Conservation (phyloP, 1,140 invertebrate species). For the Hetaerina americana region DNA sequence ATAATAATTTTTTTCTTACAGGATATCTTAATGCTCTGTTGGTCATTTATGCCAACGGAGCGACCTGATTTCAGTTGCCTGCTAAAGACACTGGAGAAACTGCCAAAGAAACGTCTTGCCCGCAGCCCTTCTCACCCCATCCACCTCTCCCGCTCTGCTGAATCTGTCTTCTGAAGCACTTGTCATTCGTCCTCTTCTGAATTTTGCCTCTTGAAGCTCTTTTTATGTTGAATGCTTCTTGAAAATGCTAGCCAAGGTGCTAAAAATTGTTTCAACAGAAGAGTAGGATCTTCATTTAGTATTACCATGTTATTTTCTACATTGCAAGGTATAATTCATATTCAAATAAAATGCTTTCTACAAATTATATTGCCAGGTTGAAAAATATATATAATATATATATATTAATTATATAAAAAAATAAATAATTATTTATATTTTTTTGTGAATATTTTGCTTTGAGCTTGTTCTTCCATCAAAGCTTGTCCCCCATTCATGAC, state of each 20-base stretch:
- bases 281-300: too few species aligned
- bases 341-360: too few species aligned
- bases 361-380: too few species aligned
- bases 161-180: conserved; percentile 64
- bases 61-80: conserved; percentile 82
- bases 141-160: conserved; percentile 80
- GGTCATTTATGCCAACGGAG: conserved; percentile 71
- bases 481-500: neutral
- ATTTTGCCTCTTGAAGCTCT: neutral
- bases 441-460: neutral
- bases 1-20: conserved; percentile 39
- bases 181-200: neutral
- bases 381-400: too few species aligned
- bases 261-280: too few species aligned
- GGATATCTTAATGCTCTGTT: conserved; percentile 95
- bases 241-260: too few species aligned
- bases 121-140: conserved; percentile 95
- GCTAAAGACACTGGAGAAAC: conserved; percentile 69
- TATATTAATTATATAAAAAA: too few species aligned
- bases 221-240: too few species aligned
- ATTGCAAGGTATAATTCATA: too few species aligned
- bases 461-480: neutral
- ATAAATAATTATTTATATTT: too few species aligned
- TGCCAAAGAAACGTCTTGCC: conserved; percentile 87
- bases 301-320: too few species aligned